Evolutionary conservation across 92 coral and sea anemone species (phyloP), one percentile per base, ranked within the genome.

Genomic region (Bergia sp.): DNA sequence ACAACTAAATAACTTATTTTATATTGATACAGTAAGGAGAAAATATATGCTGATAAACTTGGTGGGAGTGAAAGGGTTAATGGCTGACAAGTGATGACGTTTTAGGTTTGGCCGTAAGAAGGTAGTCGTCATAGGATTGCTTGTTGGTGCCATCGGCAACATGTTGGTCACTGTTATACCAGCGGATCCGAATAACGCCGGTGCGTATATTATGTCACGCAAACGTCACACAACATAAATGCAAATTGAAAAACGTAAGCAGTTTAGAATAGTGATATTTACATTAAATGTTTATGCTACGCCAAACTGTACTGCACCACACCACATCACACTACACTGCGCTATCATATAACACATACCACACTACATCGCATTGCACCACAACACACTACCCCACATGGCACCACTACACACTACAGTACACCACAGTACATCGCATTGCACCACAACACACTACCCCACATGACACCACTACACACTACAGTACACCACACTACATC

Each of bases 51-150:
- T 8, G 1, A 11, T 10, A 50, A 9, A 50, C 16, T 53, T 53
- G 16, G 58, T 11, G 2, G 3, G 58, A 53, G 58, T 53, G 1
- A 11, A 53, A 10, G 18, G 58, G 23, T 36, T 76, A 37, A 45
- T 37, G 73, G 45, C 40, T 23, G 23, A 18, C 37, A 2, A 29
- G 4, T 40, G 13, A 21, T 69, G 47, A 71, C 61, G 11, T 47
- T 90, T 57, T 58, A 96, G 99, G 85, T 94, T 92, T 95, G 98
- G 97, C 2, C 96, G 99, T 43, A 96, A 96, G 81, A 91, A 91
- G 88, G 90, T 92, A 0, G 96, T 96, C 11, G 96, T 95, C 7
- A 87, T 94, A 82, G 99, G 99, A 43, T 88, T 97, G 57, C 69
- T 97, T 10, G 92, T 94, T 64, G 97, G 97, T 18, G 98, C 99